Evolutionary conservation across 2,113 vertebrate genomes (phyloP).

Genomic region (Mystacornis crossleyi): DNA sequence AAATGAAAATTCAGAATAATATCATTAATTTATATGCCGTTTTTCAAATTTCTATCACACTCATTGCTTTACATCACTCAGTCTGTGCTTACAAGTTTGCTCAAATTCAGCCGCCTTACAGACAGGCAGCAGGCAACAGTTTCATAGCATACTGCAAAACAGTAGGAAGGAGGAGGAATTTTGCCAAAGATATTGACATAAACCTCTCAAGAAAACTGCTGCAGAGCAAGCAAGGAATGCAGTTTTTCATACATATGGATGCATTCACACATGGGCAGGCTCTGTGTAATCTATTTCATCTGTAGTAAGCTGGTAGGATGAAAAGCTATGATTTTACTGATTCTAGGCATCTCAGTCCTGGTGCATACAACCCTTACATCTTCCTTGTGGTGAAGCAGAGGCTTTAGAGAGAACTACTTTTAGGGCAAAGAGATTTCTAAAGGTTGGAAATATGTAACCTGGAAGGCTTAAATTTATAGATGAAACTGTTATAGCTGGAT

Average conservation of each 20-base stretch:
- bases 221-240: background rate
- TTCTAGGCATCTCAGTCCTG: background rate
- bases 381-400: background rate
- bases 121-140: background rate
- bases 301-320: background rate
- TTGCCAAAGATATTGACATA: conserved; percentile 36
- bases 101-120: conserved; percentile 24
- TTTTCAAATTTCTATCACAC: background rate
- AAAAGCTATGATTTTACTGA: conserved; percentile 25
- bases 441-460: conserved; percentile 9
- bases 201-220: conserved; percentile 15
- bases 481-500: background rate
- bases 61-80: background rate
- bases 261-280: background rate
- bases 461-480: conserved; percentile 6
- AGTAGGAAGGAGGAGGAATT: conserved; percentile 10
- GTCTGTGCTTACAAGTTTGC: background rate
- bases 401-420: background rate
- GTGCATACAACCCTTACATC: background rate
- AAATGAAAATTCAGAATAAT: background rate
- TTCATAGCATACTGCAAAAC: conserved; percentile 23
- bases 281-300: conserved; percentile 12
- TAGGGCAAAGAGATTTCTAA: conserved; percentile 5
- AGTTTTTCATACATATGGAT: conserved; percentile 14
- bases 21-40: background rate